phyloP scores from a whole-genome alignment of 2,113 vertebrate species.

The Lepisosteus oculatus region DNA sequence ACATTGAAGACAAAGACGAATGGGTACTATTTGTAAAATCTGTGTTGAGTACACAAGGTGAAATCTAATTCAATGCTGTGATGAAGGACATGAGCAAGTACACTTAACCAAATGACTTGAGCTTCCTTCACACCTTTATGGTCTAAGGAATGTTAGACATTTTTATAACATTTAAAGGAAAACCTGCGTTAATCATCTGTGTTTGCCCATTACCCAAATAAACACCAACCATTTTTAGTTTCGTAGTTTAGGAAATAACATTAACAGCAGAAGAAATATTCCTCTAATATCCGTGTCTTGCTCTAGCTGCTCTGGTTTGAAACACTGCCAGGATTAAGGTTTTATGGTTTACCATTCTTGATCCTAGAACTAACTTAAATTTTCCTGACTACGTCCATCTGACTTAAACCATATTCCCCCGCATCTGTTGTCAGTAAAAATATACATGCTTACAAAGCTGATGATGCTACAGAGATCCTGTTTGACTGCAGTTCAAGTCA shows the following conservation, averaged over 20 bases:
- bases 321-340: neutral
- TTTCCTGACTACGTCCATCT: neutral
- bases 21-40: conserved; percentile 26
- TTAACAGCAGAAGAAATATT: too few relatives aligned
- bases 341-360: neutral
- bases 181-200: neutral
- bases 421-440: conserved; percentile 11
- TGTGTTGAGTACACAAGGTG: conserved; percentile 22
- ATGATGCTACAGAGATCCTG: neutral
- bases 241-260: too few relatives aligned
- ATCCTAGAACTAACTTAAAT: neutral
- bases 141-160: conserved; percentile 10
- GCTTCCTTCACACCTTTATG: neutral
- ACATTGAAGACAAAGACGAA: conserved; percentile 32
- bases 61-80: conserved; percentile 20
- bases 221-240: too few relatives aligned
- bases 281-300: too few relatives aligned
- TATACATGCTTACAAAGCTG: conserved; percentile 1
- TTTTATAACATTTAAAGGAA: neutral
- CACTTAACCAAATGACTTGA: neutral
- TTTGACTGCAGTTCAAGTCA: neutral
- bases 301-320: neutral
- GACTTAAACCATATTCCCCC: neutral
- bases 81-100: conserved; percentile 9
- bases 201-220: neutral